phyloP scores from a whole-genome alignment of 2,797 vertebrate genomes.

The Sphenopsis melanotis region DNA sequence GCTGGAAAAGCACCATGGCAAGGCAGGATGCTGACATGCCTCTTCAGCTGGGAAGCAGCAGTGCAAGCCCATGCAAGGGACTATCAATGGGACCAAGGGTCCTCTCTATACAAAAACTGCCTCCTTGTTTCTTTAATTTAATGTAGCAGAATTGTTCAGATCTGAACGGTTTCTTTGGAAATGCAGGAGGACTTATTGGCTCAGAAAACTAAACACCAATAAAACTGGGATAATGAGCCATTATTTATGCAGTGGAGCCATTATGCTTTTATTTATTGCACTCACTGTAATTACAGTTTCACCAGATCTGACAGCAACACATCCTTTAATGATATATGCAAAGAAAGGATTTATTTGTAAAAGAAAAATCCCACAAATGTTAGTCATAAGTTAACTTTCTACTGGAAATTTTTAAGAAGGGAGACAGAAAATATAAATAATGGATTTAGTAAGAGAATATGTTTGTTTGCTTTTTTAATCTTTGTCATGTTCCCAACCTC shows the following conservation, averaged over 20 bases:
- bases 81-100: neutral
- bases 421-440: conserved; percentile 8
- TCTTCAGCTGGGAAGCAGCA: neutral
- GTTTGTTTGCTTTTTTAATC: neutral
- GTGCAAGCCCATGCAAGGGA: neutral
- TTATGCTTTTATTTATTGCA: conserved; percentile 59
- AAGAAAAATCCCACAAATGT: neutral
- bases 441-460: neutral
- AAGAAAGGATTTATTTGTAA: conserved; percentile 16
- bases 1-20: neutral
- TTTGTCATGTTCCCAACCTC: neutral
- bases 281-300: conserved; percentile 56
- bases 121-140: neutral
- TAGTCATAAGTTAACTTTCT: conserved; percentile 5
- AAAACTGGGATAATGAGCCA: conserved; percentile 43
- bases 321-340: conserved; percentile 25
- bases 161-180: neutral
- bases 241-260: conserved; percentile 49
- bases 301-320: conserved; percentile 21
- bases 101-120: neutral
- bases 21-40: neutral
- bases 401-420: neutral
- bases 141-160: neutral
- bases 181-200: neutral
- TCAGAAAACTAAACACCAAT: conserved; percentile 33